These are phyloP conservation scores for Aviceda subcristata DNA, from an alignment of 2,113 vertebrate genomes.

Conservation along the genomic window DNA sequence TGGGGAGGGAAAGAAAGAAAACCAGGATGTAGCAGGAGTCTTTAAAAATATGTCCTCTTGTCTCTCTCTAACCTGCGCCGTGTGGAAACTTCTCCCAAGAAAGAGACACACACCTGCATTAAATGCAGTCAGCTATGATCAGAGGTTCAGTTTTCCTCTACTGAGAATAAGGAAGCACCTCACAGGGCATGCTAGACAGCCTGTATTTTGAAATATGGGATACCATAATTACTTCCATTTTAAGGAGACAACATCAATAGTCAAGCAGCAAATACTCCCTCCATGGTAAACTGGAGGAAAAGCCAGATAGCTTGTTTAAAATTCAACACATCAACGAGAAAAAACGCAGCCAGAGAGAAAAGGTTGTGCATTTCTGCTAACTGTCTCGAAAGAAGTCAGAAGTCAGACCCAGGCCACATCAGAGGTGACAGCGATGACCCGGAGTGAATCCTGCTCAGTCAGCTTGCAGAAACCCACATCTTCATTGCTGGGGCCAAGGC, in stretches of 20 bases:
- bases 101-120: accelerated
- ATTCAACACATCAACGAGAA: not conserved
- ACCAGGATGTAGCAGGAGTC: not conserved
- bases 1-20: not conserved
- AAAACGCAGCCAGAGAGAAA: not conserved
- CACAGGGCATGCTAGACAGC: not conserved
- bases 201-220: not conserved
- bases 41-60: not conserved
- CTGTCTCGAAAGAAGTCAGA: not conserved
- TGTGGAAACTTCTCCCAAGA: not conserved
- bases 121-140: not conserved
- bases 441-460: not conserved
- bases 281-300: not conserved
- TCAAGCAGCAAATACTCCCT: not conserved
- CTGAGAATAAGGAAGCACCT: not conserved
- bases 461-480: not conserved
- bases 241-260: not conserved
- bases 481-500: not conserved
- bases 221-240: not conserved
- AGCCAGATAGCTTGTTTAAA: not conserved
- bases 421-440: not conserved
- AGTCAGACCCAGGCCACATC: not conserved
- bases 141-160: not conserved
- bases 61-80: not conserved
- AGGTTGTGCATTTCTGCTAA: not conserved